Base-by-base conservation (phyloP, 1,140 invertebrate species). In the Atta cephalotes region DNA sequence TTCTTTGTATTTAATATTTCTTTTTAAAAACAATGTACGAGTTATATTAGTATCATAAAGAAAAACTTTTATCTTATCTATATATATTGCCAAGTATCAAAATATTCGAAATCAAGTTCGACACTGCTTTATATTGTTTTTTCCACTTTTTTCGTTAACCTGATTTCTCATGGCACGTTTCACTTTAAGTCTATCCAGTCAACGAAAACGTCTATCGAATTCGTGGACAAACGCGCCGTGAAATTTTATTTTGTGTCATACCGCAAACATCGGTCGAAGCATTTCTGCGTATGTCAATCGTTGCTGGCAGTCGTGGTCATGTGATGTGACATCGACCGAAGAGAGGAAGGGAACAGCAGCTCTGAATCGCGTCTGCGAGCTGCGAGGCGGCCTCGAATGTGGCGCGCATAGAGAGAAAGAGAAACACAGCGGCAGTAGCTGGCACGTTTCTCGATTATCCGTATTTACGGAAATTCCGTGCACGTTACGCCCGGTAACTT, bases 401-500 rank as follows among this genome's bases (percentile, higher is more conserved):
- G 45, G 25, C 65, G 18, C n/a, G 21, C 18, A n/a, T n/a, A 14
- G 51, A n/a, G 25, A 72, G 70, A 88, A 49, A 71, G 51, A 70
- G 81, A 77, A 87, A 68, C 28, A 12, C 49, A 74, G 39, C 31
- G 65, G 76, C 72, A 62, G 76, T 85, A 68, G 66, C 78, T 65
- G 51, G 85, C 90, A 91, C 89, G 89, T 90, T 84, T 80, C 90
- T 91, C 90, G 89, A 89, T 91, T 93, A 93, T 93, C 89, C 91
- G 89, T 90, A 91, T 90, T 90, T 90, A 91, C 90, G 92, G 90
- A 92, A 92, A 93, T 93, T 92, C 92, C 84, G 89, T 87, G 90
- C 93, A 93, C 93, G 93, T 93, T 93, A 93, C 89, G 89, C 88
- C 88, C 91, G 92, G 92, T 93, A 93, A 93, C 92, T 92, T 92